Evolutionary conservation across 1,140 invertebrate species (phyloP), one percentile per base, ranked within the genome.

Genomic region (Drosophila melanica): DNA sequence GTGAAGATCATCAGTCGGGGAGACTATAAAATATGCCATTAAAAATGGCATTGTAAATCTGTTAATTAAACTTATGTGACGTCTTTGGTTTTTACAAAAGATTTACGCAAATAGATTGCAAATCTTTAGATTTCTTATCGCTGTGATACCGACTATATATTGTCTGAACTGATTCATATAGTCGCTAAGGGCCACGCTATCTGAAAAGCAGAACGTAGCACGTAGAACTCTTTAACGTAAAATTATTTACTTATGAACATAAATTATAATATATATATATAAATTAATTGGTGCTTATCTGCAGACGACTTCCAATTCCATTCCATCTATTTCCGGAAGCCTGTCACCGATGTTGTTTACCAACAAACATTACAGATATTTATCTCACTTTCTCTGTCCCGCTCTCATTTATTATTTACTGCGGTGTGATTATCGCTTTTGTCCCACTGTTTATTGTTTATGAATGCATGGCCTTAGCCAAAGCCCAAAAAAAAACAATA

Each of bases 241-340:
- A 0, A n/a, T 20, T 54, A 54, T 39, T 39, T 55, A 8, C n/a
- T 5, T 20, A 55, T 11, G n/a, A 10, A 58, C 39, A 45, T 16
- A 45, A 7, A 44, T 12, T 12, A 9, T 10, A 1, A 6, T 30
- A 4, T 27, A 18, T 44, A 30, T 18, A 11, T 11, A 30, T 16
- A 45, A 30, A 57, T 57, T 58, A 45, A 58, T 62, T 55, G 9
- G 66, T 44, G 33, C 54, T 51, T 59, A 58, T 54, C 54, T 27
- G 16, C 14, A 20, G n/a, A 12, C 16, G 66, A 57, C 33, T 35
- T 35, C 33, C 33, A 9, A 9, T 35, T 35, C 9, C 7, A 35
- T 37, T 68, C 10, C n/a, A n/a, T 35, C 62, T 66, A 77, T 84
- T 85, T 84, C 80, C 80, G 80, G 73, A 73, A 66, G 77, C 55